These are phyloP conservation scores for Oryzias curvinotus DNA, from an alignment of 2,113 vertebrate genomes.

Conservation along the genomic window DNA sequence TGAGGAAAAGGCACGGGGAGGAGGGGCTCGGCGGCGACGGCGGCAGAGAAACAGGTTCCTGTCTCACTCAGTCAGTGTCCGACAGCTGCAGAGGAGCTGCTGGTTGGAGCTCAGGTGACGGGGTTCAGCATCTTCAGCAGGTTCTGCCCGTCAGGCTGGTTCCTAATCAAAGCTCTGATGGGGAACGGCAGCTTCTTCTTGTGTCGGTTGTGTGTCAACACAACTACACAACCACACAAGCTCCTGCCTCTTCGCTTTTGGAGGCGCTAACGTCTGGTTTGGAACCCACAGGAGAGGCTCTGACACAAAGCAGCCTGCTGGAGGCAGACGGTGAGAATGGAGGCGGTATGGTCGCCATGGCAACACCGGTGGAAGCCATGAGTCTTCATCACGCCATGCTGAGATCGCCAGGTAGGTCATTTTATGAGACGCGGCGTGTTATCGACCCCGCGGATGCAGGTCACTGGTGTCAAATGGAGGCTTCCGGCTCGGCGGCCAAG, in stretches of 20 bases:
- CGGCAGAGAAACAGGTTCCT: constrained; percentile 71
- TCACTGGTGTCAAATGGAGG: no score
- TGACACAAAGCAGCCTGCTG: constrained; percentile 92
- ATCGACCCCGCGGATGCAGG: no score
- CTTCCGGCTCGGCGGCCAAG: no score
- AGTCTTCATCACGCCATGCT: constrained; percentile 91
- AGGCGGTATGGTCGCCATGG: constrained; percentile 86
- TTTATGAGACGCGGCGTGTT: constrained; percentile 12
- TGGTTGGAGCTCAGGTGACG: no score
- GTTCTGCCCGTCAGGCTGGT: no score
- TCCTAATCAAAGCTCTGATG: constrained; percentile 42
- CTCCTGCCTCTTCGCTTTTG: no score
- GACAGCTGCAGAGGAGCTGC: neutral
- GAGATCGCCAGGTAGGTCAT: constrained; percentile 85
- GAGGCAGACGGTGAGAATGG: constrained; percentile 85
- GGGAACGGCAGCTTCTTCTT: constrained; percentile 57
- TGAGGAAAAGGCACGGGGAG: constrained; percentile 91
- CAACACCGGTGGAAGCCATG: constrained; percentile 85
- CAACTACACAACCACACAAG: neutral
- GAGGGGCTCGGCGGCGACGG: constrained; percentile 61
- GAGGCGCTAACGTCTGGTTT: neutral
- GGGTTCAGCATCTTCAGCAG: no score
- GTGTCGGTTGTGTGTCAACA: constrained; percentile 31
- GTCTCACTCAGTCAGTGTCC: neutral
- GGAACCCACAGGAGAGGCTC: constrained; percentile 79